phyloP scores from a whole-genome alignment of 2,113 vertebrate genomes.

The Oncorhynchus kisutch region DNA sequence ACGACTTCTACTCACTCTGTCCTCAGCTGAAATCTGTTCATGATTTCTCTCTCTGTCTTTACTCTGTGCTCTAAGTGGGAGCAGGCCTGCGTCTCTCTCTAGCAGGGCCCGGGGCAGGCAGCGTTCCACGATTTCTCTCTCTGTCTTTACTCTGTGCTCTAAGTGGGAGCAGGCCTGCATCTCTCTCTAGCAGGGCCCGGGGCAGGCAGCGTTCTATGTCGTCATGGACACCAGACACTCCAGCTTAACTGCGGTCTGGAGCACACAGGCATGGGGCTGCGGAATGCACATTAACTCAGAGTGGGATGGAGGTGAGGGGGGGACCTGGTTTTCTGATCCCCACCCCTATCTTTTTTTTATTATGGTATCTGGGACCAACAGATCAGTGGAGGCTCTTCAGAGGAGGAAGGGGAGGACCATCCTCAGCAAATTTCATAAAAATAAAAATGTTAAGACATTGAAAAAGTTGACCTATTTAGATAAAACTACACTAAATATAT shows the following conservation, averaged over 20 bases:
- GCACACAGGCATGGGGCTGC: slow-evolving; percentile 44
- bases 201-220: slow-evolving; percentile 67
- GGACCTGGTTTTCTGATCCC: background rate
- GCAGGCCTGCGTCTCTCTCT: slow-evolving; percentile 54
- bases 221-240: slow-evolving; percentile 75
- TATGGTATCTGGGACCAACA: too few species aligned
- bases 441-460: too few species aligned
- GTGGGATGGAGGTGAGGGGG: slow-evolving; percentile 20
- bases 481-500: too few species aligned
- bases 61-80: slow-evolving; percentile 65
- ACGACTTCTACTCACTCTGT: background rate
- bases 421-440: too few species aligned
- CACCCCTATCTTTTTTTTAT: too few species aligned
- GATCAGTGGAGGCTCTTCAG: too few species aligned
- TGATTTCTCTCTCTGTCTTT: slow-evolving; percentile 62
- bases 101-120: slow-evolving; percentile 63
- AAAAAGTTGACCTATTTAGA: too few species aligned
- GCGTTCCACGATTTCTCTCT: slow-evolving; percentile 62
- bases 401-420: too few species aligned
- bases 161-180: slow-evolving; percentile 70
- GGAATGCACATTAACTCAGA: slow-evolving; percentile 52
- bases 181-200: slow-evolving; percentile 42
- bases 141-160: slow-evolving; percentile 47
- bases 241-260: slow-evolving; percentile 75
- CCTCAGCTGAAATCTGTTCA: slow-evolving; percentile 65